These are phyloP conservation scores for Platanista minor DNA, from an alignment of 2,113 vertebrate species.

Conservation along the genomic window DNA sequence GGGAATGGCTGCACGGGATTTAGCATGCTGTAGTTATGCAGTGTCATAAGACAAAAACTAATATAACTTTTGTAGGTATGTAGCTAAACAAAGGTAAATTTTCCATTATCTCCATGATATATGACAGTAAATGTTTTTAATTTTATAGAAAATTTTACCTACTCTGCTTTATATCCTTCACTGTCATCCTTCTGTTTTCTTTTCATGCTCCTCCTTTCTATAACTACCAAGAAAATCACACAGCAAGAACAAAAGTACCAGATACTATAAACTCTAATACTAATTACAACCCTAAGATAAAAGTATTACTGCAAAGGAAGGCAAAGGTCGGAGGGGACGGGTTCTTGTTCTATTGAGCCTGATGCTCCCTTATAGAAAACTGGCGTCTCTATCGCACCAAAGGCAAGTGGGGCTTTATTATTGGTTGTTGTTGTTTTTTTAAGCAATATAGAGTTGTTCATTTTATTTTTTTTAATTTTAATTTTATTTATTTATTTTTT, in stretches of 20 bases:
- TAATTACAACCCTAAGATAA: not conserved
- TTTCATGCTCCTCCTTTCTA: not conserved
- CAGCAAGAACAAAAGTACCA: not conserved
- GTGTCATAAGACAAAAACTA: not conserved
- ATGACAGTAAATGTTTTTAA: not conserved
- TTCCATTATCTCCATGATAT: not conserved
- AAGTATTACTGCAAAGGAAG: not conserved
- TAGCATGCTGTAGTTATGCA: not conserved
- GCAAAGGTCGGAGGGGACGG: not conserved
- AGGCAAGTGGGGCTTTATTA: not conserved
- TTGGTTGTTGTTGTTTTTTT: not conserved
- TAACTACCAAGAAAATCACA: conserved; percentile 25
- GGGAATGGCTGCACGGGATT: not conserved
- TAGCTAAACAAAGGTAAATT: conserved; percentile 20
- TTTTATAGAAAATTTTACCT: conserved; percentile 7
- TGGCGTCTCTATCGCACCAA: not conserved
- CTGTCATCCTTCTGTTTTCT: conserved; percentile 1
- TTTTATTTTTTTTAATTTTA: not conserved
- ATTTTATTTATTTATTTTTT: not conserved
- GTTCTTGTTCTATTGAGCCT: not conserved
- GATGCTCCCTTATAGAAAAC: not conserved
- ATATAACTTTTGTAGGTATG: not conserved
- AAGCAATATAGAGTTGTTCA: not conserved
- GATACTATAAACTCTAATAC: not conserved
- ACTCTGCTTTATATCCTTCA: not conserved